phyloP scores from a whole-genome alignment of 1,140 invertebrate genomes.

The Myzus persicae region DNA sequence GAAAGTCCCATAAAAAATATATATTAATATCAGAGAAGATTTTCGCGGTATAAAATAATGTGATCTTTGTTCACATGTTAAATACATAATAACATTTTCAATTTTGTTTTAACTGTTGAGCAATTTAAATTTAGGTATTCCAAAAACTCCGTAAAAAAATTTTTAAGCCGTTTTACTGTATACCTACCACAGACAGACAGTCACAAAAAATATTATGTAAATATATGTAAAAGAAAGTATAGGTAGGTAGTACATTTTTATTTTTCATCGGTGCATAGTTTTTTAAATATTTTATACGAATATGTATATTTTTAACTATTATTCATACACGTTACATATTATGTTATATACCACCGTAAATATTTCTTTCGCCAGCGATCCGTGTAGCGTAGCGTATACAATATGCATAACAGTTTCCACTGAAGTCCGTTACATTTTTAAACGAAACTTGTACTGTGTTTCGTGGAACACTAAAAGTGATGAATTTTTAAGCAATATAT shows the following conservation, averaged over 20 bases:
- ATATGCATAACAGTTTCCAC: neutral
- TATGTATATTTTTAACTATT: slow-evolving; percentile 1
- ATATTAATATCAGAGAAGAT: neutral
- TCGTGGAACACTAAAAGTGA: neutral
- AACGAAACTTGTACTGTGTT: neutral
- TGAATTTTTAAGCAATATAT: neutral
- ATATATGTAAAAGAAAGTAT: neutral
- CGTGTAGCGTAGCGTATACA: neutral
- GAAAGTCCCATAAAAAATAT: neutral
- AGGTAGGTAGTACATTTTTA: neutral
- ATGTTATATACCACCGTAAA: neutral
- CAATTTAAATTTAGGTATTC: too few relatives aligned
- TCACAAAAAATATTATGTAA: neutral
- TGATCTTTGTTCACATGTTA: neutral
- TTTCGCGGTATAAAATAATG: neutral
- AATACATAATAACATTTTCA: neutral
- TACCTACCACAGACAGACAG: neutral
- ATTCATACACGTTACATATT: neutral
- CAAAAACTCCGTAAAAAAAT: neutral
- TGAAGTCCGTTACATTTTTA: slow-evolving; percentile 9
- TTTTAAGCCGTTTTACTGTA: neutral
- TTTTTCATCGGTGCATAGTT: neutral
- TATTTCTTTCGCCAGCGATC: neutral
- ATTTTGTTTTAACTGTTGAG: neutral
- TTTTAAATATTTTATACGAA: neutral